A percentile compares a stretch with the other conserved stretches of the same genome.
Evolutionary conservation across 1,140 invertebrate genomes (phyloP).

Genomic region (Medauroidea extradentata): DNA sequence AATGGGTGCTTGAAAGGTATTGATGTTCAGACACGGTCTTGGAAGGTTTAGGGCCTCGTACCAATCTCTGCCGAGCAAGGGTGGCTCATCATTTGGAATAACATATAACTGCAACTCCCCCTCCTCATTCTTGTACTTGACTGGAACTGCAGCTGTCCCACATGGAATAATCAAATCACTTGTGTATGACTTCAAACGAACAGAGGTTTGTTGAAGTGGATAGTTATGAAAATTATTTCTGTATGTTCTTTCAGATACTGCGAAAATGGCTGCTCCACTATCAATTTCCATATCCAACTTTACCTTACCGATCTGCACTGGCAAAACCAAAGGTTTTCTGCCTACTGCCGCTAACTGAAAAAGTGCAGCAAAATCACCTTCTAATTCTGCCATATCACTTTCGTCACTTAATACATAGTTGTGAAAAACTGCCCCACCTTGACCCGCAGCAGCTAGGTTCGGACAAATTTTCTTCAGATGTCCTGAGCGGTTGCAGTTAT

Average conservation of each 20-base stretch:
- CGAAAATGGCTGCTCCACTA: background rate
- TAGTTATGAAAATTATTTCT: background rate
- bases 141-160: background rate
- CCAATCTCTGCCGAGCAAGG: constrained; percentile 26
- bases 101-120: too few relatives aligned
- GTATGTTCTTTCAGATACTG: background rate
- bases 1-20: too few relatives aligned
- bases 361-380: background rate
- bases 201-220: background rate
- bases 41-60: constrained; percentile 15
- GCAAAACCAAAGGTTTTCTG: background rate
- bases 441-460: background rate
- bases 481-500: background rate
- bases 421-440: background rate
- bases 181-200: background rate
- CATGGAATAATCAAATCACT: background rate
- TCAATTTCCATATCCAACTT: background rate
- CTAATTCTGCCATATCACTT: background rate
- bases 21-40: background rate
- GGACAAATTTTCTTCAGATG: background rate
- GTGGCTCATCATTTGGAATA: too few relatives aligned
- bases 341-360: background rate
- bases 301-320: background rate
- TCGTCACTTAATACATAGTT: background rate
- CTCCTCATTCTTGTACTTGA: background rate